A percentile compares a stretch with the other conserved stretches of the same genome.
phyloP scores from a whole-genome alignment of 2,797 vertebrate genomes.

The Kryptolebias ocellatus region DNA sequence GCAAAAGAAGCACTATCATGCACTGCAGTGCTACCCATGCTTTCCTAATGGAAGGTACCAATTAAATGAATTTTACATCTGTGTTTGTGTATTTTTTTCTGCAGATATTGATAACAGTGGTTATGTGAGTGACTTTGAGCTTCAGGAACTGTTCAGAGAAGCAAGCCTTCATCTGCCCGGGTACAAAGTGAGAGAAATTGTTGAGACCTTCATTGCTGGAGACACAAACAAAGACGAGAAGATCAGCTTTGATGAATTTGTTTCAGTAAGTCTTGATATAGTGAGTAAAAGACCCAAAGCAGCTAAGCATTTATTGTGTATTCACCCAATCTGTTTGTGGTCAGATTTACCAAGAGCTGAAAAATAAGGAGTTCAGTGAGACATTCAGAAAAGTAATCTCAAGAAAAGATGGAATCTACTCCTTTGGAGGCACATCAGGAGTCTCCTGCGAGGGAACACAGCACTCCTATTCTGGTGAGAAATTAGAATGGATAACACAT shows the following conservation, averaged over 20 bases:
- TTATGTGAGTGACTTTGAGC: conserved; percentile 94
- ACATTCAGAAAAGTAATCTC: conserved; percentile 91
- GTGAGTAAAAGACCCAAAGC: not conserved
- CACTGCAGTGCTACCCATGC: too few species aligned
- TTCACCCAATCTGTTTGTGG: conserved; percentile 19
- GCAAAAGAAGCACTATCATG: too few species aligned
- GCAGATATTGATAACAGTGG: conserved; percentile 95
- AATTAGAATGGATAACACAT: not conserved
- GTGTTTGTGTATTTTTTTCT: conserved; percentile 26
- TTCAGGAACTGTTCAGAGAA: conserved; percentile 96
- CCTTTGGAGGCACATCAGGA: conserved; percentile 91
- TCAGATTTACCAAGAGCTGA: conserved; percentile 90
- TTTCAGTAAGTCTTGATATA: conserved; percentile 82
- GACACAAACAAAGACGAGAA: conserved; percentile 94
- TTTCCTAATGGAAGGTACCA: too few species aligned
- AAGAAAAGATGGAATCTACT: conserved; percentile 90
- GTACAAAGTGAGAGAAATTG: conserved; percentile 93
- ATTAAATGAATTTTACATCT: too few species aligned
- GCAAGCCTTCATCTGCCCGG: conserved; percentile 92
- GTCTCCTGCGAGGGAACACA: conserved; percentile 96
- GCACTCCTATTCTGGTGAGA: conserved; percentile 94
- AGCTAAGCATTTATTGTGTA: fast-evolving
- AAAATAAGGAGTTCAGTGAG: conserved; percentile 93
- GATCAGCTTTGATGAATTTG: conserved; percentile 97
- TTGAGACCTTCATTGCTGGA: conserved; percentile 89